Base-by-base conservation (phyloP, 1,140 invertebrate species). In the Drosophila truncata region DNA sequence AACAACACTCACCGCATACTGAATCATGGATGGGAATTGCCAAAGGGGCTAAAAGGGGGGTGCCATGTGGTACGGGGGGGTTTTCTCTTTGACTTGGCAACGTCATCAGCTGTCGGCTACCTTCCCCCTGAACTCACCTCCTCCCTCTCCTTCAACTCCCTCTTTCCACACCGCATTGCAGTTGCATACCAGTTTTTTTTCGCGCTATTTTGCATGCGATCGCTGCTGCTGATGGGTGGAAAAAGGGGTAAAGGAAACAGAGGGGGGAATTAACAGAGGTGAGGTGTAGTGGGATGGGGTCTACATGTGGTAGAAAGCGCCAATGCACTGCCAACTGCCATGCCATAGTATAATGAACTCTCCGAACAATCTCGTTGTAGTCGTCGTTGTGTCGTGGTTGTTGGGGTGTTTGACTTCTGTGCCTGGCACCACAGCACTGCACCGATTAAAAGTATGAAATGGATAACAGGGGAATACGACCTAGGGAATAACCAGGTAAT, bases 181-280 rank as follows among this genome's bases (percentile, higher is more conserved):
- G 65, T 81, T 83, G 80, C 82, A 82, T 86, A 82, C 83, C 83
- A 82, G 79, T 81, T 85, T 61, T 47, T 76, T 73, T 66, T 80
- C 78, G 78, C 67, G 82, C 78, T 85, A 85, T 85, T 85, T 85
- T 85, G 82, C 82, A 85, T 85, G 82, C 70, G 66, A 74, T 52
- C 29, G 23, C 41, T 64, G 18, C 31, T 37, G 29, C 54, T 60
- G 29, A 18, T 52, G 50, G 55, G 52, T 20, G 20, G 52, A 33
- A 31, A 31, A 27, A 14, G 52, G 52, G 41, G 54, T 16, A 35
- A 27, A 42, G 29, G 49, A 23, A 31, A 29, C 49, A 13, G 29
- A 31, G 20, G 41, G 33, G 33, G 20, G 25, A 42, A 44, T 7
- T 20, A 35, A 54, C 50, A 20, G 18, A 35, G 39, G 25, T 57